These are phyloP conservation scores for Apantesis nais DNA, from an alignment of 2,888 invertebrate genomes.

Conservation along the genomic window DNA sequence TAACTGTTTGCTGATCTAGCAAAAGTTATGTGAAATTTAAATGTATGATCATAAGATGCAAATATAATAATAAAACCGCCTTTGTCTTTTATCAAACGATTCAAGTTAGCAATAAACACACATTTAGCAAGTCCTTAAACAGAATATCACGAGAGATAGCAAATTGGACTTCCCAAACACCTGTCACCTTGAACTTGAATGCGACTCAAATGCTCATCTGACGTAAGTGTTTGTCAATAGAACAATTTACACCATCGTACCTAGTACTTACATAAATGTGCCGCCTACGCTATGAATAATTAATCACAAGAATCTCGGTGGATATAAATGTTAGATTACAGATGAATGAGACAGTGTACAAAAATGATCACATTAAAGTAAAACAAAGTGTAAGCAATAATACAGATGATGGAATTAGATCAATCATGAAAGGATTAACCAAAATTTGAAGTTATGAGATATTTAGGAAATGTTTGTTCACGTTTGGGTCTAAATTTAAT, in stretches of 20 bases:
- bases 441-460: neutral
- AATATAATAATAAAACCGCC: slow-evolving; percentile 10
- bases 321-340: neutral
- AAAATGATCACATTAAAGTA: slow-evolving; percentile 1
- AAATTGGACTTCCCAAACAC: slow-evolving; percentile 49
- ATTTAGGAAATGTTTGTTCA: neutral
- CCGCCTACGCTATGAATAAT: slow-evolving; percentile 57
- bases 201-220: slow-evolving; percentile 61
- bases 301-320: slow-evolving; percentile 6
- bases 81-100: neutral
- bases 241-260: slow-evolving; percentile 67
- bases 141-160: slow-evolving; percentile 28
- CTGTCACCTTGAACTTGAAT: slow-evolving; percentile 77
- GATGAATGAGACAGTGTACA: neutral
- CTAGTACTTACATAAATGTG: slow-evolving; percentile 49
- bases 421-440: neutral
- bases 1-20: slow-evolving; percentile 26
- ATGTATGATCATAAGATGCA: slow-evolving; percentile 12
- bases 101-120: slow-evolving; percentile 6
- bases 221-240: slow-evolving; percentile 79
- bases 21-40: slow-evolving; percentile 26
- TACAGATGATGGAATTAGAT: neutral
- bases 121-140: slow-evolving; percentile 18
- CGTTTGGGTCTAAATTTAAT: slow-evolving; percentile 14
- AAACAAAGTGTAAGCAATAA: slow-evolving; percentile 1